Conservation (phyloP, 37 sponge, comb jelly and placozoan species). For the Lycopodina hypogea region DNA sequence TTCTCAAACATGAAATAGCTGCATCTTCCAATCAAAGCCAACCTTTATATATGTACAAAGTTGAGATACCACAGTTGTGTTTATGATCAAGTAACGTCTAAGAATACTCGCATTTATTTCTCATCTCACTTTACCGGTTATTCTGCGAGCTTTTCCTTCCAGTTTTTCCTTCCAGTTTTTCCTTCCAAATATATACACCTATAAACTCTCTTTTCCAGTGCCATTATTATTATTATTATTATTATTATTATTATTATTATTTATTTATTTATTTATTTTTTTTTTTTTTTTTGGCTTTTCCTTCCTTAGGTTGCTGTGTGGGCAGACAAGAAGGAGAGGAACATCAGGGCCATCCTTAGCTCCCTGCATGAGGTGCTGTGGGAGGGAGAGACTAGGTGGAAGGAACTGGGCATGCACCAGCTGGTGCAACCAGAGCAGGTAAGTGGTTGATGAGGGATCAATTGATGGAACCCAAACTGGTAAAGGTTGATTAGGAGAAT, state of each 20-base stretch:
- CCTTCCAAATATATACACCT: too few species aligned
- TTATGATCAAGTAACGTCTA: too few species aligned
- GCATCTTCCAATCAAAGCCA: neutral
- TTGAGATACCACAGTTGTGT: too few species aligned
- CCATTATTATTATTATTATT: too few species aligned
- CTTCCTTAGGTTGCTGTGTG: constrained; percentile 72
- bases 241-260: too few species aligned
- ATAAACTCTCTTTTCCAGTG: too few species aligned
- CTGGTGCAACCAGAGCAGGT: constrained; percentile 85
- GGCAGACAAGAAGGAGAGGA: constrained; percentile 83
- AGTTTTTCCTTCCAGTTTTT: too few species aligned
- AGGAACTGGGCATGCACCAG: constrained; percentile 82
- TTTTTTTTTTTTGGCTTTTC: constrained; percentile 5
- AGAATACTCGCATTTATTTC: too few species aligned
- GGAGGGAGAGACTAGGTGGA: constrained; percentile 92
- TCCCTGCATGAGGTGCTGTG: constrained; percentile 87
- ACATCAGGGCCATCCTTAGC: constrained; percentile 89
- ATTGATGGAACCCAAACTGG: neutral
- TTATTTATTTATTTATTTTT: constrained; percentile 6
- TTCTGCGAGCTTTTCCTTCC: too few species aligned
- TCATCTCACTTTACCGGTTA: too few species aligned
- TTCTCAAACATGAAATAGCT: neutral
- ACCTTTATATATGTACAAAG: neutral
- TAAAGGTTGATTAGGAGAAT: too few species aligned
- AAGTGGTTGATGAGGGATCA: neutral